Evolutionary conservation across 1,140 invertebrate species (phyloP).

Genomic region (Drosophila malerkotliana): DNA sequence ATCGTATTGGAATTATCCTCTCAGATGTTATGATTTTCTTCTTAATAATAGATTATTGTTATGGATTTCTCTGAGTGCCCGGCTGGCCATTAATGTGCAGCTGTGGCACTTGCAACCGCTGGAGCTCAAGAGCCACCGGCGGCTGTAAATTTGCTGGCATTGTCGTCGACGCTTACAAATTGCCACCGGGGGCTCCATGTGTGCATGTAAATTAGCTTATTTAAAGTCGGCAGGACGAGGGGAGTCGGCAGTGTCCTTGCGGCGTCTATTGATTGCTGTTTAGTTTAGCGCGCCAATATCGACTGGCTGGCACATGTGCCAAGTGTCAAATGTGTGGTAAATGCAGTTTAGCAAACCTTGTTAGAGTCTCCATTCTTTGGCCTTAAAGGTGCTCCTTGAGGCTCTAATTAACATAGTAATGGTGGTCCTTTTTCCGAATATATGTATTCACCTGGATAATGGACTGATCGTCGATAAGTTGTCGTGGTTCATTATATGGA

Average conservation of each 20-base stretch:
- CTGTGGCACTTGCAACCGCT: slow-evolving; percentile 51
- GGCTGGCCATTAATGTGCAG: slow-evolving; percentile 52
- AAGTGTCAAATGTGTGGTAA: slow-evolving; percentile 41
- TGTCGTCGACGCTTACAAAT: slow-evolving; percentile 52
- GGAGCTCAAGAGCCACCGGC: slow-evolving; percentile 18
- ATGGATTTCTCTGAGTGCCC: slow-evolving; percentile 7
- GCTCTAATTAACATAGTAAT: slow-evolving; percentile 17
- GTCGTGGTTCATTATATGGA: slow-evolving; percentile 14
- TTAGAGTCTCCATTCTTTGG: background rate
- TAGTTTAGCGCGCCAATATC: slow-evolving; percentile 46
- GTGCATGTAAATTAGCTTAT: slow-evolving; percentile 74
- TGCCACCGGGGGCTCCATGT: slow-evolving; percentile 41
- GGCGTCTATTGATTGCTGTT: slow-evolving; percentile 67
- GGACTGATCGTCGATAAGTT: slow-evolving; percentile 21
- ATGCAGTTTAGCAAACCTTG: slow-evolving; percentile 34
- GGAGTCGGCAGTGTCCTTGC: slow-evolving; percentile 45
- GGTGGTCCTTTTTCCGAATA: slow-evolving; percentile 1
- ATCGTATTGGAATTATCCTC: background rate
- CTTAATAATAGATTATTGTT: background rate
- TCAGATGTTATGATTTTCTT: background rate
- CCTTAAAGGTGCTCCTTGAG: background rate
- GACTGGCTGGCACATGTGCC: slow-evolving; percentile 25
- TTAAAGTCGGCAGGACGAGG: slow-evolving; percentile 42
- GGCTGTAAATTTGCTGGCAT: slow-evolving; percentile 48
- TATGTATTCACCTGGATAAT: slow-evolving; percentile 3